These are phyloP conservation scores for Spatulosminthurus flaviceps DNA, from an alignment of 2,888 invertebrate species.

Conservation along the genomic window DNA sequence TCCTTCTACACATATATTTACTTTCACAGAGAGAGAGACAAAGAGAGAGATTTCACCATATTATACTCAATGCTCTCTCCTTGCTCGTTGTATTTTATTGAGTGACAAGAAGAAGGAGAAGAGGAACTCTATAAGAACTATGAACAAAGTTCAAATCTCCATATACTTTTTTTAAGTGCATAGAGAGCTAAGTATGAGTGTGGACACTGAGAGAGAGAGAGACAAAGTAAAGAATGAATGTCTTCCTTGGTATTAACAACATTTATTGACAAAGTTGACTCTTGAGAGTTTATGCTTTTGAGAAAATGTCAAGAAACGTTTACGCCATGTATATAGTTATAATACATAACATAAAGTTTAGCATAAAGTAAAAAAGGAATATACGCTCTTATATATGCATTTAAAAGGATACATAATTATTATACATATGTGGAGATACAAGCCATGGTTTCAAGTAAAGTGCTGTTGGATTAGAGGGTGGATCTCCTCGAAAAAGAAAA, in stretches of 20 bases:
- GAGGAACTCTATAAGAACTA: background rate
- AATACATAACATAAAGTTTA: no score
- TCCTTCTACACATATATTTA: slow-evolving; percentile 11
- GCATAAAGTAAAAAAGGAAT: no score
- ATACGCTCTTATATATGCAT: no score
- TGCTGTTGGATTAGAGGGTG: slow-evolving; percentile 49
- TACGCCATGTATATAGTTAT: no score
- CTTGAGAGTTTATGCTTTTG: slow-evolving; percentile 23
- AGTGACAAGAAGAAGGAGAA: slow-evolving; percentile 27
- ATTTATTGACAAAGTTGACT: slow-evolving; percentile 40
- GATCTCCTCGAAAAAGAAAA: slow-evolving; percentile 39
- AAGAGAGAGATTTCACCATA: slow-evolving; percentile 3
- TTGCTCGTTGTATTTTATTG: slow-evolving; percentile 32
- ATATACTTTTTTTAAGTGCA: background rate
- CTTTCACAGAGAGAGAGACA: slow-evolving; percentile 7
- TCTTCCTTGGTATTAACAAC: slow-evolving; percentile 33
- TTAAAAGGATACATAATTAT: background rate
- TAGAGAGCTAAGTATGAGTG: background rate
- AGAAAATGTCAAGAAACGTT: slow-evolving; percentile 32
- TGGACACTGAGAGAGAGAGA: slow-evolving; percentile 19
- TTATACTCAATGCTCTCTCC: no score
- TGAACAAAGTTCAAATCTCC: background rate
- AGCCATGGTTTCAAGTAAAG: slow-evolving; percentile 23
- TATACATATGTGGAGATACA: background rate
- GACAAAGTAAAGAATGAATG: slow-evolving; percentile 43